Evolutionary conservation across 1,140 invertebrate species (phyloP).

Genomic region (Drosophila persimilis): DNA sequence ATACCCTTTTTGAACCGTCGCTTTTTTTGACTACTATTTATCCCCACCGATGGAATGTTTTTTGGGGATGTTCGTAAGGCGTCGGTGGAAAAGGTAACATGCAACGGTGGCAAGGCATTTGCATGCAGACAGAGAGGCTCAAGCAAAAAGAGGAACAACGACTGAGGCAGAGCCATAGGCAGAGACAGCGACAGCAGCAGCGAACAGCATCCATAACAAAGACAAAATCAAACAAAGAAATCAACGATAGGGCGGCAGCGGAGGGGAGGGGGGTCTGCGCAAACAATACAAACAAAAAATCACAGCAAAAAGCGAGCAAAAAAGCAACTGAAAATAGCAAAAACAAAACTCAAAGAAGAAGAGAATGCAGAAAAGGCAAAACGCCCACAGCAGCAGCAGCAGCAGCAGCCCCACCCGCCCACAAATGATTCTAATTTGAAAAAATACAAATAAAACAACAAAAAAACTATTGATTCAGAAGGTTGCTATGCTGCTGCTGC

Average conservation of each 20-base stretch:
- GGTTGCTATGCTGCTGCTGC: conserved; percentile 5
- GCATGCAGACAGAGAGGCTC: conserved; percentile 8
- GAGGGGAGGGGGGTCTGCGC: conserved; percentile 43
- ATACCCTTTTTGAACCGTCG: too few species aligned
- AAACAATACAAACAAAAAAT: conserved; percentile 66
- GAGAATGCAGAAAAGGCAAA: conserved; percentile 28
- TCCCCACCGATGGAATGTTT: too few species aligned
- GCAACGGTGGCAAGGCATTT: conserved; percentile 22
- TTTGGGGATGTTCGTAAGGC: too few species aligned
- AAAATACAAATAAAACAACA: too few species aligned
- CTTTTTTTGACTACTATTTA: too few species aligned
- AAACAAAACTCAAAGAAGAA: neutral
- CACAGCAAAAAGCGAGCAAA: conserved; percentile 54
- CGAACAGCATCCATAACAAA: conserved; percentile 62
- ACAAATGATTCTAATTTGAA: conserved; percentile 56
- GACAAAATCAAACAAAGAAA: conserved; percentile 77
- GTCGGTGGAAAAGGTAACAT: neutral
- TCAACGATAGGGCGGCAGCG: conserved; percentile 18
- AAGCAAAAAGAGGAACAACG: too few species aligned
- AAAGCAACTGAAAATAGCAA: conserved; percentile 66
- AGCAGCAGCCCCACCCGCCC: conserved; percentile 4
- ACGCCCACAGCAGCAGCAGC: conserved; percentile 14
- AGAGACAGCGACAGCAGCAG: conserved; percentile 4
- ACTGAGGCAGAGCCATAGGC: conserved; percentile 5
- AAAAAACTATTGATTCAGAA: conserved; percentile 62